Evolutionary conservation across 2,113 vertebrate genomes (phyloP).

Genomic region (Hyperoodon ampullatus): DNA sequence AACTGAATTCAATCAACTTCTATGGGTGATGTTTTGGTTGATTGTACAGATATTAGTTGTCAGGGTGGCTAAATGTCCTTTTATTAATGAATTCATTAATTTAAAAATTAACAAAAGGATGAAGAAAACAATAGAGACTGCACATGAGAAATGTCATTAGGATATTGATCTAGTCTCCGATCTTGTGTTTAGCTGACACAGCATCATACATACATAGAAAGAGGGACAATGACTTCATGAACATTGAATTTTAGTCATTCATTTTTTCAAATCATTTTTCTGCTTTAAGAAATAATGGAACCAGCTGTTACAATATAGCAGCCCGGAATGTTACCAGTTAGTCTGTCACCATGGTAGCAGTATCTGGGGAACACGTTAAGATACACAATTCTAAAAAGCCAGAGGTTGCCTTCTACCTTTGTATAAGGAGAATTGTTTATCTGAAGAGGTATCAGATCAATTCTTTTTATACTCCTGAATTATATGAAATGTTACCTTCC

Average conservation of each 20-base stretch:
- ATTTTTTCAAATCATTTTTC: constrained; percentile 12
- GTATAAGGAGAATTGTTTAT: constrained; percentile 40
- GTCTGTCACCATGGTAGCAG: constrained; percentile 56
- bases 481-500: background rate
- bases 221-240: background rate
- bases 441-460: constrained; percentile 18
- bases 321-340: background rate
- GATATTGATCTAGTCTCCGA: background rate
- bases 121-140: background rate
- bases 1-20: background rate
- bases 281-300: constrained; percentile 53
- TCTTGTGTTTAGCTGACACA: background rate
- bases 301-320: background rate
- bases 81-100: background rate
- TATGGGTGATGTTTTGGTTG: background rate
- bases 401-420: background rate
- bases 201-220: background rate
- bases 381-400: constrained; percentile 26
- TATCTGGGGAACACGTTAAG: constrained; percentile 44
- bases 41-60: background rate
- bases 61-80: background rate
- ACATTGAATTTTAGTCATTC: constrained; percentile 31
- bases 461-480: background rate
- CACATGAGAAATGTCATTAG: background rate
- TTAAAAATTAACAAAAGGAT: background rate